phyloP scores from a whole-genome alignment of 2,797 vertebrate species.

The Bradypodion ventrale region DNA sequence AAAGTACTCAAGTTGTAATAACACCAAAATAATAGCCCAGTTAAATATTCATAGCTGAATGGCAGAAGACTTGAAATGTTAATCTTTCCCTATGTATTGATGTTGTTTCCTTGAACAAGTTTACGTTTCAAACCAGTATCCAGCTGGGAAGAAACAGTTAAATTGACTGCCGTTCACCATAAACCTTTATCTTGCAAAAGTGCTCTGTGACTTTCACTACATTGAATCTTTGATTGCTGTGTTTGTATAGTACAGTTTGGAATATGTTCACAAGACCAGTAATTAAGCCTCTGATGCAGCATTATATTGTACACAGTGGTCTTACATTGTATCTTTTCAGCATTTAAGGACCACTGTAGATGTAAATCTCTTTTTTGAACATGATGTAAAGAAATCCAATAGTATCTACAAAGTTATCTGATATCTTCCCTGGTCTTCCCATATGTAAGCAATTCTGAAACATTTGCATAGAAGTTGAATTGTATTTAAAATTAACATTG shows the following conservation, averaged over 20 bases:
- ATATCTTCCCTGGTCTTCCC: too few relatives aligned
- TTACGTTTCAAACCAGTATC: background rate
- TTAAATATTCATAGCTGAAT: background rate
- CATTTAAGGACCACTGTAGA: background rate
- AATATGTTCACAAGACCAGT: too few relatives aligned
- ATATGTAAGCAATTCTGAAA: background rate
- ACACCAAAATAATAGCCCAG: background rate
- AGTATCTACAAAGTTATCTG: background rate
- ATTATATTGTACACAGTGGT: background rate
- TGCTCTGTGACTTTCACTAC: background rate
- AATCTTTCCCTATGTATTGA: background rate
- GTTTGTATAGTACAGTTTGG: background rate
- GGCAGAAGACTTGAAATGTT: background rate
- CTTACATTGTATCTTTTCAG: background rate
- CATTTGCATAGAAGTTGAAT: background rate
- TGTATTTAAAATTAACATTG: background rate
- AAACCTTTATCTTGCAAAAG: background rate
- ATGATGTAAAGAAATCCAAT: background rate
- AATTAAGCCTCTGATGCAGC: background rate
- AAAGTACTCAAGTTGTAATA: background rate
- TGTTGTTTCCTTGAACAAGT: background rate
- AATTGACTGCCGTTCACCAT: background rate
- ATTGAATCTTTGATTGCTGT: background rate
- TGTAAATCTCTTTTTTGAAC: background rate
- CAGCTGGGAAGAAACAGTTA: background rate